These are phyloP conservation scores for Phataginus tetradactyla DNA, from an alignment of 2,797 vertebrate genomes.

Conservation along the genomic window DNA sequence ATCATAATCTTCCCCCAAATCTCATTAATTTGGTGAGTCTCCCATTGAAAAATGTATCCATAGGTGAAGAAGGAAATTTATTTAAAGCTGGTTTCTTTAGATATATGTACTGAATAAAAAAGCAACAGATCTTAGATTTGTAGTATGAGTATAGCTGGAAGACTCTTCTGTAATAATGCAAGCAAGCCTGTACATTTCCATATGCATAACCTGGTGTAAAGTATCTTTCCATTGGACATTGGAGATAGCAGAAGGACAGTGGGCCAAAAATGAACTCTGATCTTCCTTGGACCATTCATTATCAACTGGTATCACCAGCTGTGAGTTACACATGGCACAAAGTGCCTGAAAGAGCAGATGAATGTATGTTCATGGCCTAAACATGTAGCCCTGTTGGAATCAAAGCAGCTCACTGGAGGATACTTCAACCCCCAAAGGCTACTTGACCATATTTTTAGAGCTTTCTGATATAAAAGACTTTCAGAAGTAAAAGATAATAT, in stretches of 20 bases:
- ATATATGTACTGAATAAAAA: background rate
- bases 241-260: conserved; percentile 47
- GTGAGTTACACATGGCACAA: conserved; percentile 77
- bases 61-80: background rate
- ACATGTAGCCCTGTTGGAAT: conserved; percentile 79
- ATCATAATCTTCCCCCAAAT: background rate
- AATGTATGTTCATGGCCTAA: conserved; percentile 78
- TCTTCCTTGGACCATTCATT: conserved; percentile 79
- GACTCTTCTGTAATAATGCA: conserved; percentile 19
- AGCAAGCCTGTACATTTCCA: conserved; percentile 47
- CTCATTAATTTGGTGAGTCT: background rate
- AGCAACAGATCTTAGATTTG: background rate
- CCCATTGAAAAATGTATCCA: background rate
- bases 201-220: conserved; percentile 57
- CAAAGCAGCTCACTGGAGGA: conserved; percentile 82
- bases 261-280: conserved; percentile 66
- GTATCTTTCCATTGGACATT: conserved; percentile 45
- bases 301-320: conserved; percentile 78
- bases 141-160: background rate
- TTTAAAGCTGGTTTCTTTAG: background rate
- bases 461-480: conserved; percentile 71
- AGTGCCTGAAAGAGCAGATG: conserved; percentile 78
- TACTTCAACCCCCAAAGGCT: conserved; percentile 78
- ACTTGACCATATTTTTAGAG: conserved; percentile 78
- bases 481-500: conserved; percentile 82